phyloP scores from a whole-genome alignment of 2,797 vertebrate species.

The Okamejei kenojei region DNA sequence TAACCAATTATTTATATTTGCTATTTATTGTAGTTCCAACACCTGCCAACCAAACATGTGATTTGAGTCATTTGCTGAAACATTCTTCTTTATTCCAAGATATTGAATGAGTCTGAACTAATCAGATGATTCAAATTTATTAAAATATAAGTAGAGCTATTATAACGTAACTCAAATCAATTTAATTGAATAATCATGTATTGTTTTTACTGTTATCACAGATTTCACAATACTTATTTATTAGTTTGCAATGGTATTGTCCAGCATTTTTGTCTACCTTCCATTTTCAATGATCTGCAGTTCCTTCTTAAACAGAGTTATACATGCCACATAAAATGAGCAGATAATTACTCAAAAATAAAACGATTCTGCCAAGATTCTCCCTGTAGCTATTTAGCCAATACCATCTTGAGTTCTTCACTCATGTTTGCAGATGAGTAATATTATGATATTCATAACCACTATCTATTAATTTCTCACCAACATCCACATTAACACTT shows the following conservation, averaged over 20 bases:
- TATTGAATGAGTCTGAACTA: not conserved
- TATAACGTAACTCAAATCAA: not conserved
- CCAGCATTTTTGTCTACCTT: too few species aligned
- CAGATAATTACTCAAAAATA: not conserved
- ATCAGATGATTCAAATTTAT: not conserved
- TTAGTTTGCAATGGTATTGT: not conserved
- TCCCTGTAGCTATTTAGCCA: not conserved
- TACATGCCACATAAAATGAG: not conserved
- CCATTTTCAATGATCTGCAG: too few species aligned
- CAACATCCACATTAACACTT: not conserved
- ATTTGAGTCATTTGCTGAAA: not conserved
- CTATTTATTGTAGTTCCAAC: not conserved
- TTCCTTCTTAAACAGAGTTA: not conserved
- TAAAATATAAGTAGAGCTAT: not conserved
- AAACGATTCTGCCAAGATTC: not conserved
- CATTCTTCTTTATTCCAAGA: not conserved
- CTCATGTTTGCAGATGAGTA: not conserved
- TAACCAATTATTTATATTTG: not conserved
- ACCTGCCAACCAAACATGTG: not conserved
- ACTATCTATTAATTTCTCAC: not conserved
- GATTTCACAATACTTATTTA: not conserved
- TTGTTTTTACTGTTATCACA: not conserved
- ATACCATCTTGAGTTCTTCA: not conserved
- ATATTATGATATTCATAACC: not conserved
- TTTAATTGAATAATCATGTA: not conserved